Evolutionary conservation across 2,888 invertebrate species (phyloP), one percentile per base, ranked within the genome.

Genomic region (Melitaea athalia): DNA sequence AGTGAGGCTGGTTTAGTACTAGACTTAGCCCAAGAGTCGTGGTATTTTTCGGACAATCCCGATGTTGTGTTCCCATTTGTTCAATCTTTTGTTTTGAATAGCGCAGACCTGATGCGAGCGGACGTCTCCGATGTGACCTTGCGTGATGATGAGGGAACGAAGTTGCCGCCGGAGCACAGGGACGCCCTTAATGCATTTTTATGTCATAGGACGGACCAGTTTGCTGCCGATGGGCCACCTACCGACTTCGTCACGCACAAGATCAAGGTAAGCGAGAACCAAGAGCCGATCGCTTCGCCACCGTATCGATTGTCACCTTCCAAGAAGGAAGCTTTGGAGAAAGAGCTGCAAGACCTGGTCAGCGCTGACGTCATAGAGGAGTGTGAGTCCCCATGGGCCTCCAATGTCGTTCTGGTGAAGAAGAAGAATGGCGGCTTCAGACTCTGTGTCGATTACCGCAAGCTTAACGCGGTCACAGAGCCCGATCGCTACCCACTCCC

Each of bases 261-360:
- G 5, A 81, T 83, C 6, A 76, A 81, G 68, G 70, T 74, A 0
- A 77, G 77, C 24, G 76, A 75, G 0, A 64, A 76, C 42, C 77
- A 81, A 63, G 71, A 71, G 10, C 84, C 85, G 0, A 77, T 85
- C 24, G 77, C 83, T 0, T 73, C 77, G 4, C 81, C 82, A 0
- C 83, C 83, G 0, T 85, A 83, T 69, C 67, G 82, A 38, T 59
- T 85, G 69, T 79, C 81, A 1, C 78, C 77, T 12, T 55, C 66
- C 0, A 80, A 78, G 63, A 78, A 72, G 59, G 14, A 11, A 11
- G 14, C 38, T 42, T 43, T 38, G 33, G 42, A 42, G 5, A 8
- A 59, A 12, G 78, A 83, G 72, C 64, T 82, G 3, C 68, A 79
- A 31, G 74, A 76, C 71, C 69, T 85, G 71, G 49, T 82, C 3